Conservation (phyloP, 2,113 vertebrate genomes). For the Acrocephalus arundinaceus region DNA sequence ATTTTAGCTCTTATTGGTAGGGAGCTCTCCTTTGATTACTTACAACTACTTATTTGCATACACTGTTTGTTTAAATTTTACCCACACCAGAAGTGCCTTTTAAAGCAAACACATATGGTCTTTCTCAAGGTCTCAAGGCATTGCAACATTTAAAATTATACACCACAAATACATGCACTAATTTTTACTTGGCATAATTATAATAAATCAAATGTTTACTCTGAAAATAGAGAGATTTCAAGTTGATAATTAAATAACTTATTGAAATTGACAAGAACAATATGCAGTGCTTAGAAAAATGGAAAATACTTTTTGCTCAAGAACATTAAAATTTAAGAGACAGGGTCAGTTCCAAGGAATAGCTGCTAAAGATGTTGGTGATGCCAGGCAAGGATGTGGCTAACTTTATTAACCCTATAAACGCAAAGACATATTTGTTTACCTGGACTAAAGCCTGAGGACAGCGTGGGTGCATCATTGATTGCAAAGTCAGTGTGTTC, state of each 20-base stretch:
- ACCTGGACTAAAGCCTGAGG: neutral
- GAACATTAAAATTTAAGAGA: neutral
- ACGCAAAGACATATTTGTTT: neutral
- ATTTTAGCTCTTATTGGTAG: neutral
- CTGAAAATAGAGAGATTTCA: neutral
- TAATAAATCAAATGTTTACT: neutral
- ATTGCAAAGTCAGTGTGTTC: neutral
- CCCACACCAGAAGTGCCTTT: neutral
- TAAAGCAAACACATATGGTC: neutral
- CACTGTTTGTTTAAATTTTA: conserved; percentile 24
- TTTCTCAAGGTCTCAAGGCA: neutral
- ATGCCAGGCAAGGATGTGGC: neutral
- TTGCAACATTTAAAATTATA: neutral
- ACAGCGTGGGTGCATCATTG: accelerated
- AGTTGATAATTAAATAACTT: neutral
- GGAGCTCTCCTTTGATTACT: neutral
- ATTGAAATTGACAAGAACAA: neutral
- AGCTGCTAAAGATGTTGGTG: neutral
- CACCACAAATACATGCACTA: neutral
- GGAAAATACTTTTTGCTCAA: neutral
- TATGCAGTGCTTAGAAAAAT: neutral
- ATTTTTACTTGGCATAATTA: neutral
- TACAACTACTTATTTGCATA: conserved; percentile 16
- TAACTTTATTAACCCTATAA: neutral
- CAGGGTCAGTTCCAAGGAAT: neutral